phyloP scores from a whole-genome alignment of 2,113 vertebrate species.

The Sapayoa aenigma region DNA sequence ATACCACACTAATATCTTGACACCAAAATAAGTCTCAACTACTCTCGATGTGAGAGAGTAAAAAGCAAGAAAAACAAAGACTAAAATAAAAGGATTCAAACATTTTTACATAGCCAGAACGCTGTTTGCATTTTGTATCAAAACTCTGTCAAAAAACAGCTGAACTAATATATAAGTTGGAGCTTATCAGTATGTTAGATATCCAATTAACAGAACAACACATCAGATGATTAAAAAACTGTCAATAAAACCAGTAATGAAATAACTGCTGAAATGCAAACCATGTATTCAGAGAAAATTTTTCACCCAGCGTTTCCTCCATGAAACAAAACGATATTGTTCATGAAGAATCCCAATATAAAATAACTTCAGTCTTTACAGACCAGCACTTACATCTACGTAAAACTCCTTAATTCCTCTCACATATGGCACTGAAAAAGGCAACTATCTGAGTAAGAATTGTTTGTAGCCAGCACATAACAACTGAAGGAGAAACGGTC shows the following conservation, averaged over 20 bases:
- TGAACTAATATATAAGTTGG: neutral
- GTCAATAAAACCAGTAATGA: neutral
- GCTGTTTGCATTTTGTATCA: neutral
- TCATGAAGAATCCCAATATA: neutral
- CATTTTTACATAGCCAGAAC: neutral
- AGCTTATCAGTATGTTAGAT: neutral
- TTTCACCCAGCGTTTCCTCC: neutral
- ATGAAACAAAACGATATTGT: neutral
- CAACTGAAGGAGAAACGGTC: neutral
- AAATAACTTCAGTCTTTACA: too few species aligned
- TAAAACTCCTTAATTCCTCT: accelerated
- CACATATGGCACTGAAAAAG: neutral
- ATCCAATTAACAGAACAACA: neutral
- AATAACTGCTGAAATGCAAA: neutral
- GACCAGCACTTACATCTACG: neutral
- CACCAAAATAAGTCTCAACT: neutral
- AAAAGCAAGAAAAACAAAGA: neutral
- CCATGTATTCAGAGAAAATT: neutral
- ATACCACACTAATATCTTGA: neutral
- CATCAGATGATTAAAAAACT: neutral
- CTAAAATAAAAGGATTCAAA: neutral
- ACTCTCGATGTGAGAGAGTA: neutral
- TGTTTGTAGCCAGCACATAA: neutral
- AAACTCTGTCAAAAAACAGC: neutral
- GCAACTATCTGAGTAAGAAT: neutral